phyloP scores from a whole-genome alignment of 2,888 invertebrate species.

The Lacanobia oleracea region DNA sequence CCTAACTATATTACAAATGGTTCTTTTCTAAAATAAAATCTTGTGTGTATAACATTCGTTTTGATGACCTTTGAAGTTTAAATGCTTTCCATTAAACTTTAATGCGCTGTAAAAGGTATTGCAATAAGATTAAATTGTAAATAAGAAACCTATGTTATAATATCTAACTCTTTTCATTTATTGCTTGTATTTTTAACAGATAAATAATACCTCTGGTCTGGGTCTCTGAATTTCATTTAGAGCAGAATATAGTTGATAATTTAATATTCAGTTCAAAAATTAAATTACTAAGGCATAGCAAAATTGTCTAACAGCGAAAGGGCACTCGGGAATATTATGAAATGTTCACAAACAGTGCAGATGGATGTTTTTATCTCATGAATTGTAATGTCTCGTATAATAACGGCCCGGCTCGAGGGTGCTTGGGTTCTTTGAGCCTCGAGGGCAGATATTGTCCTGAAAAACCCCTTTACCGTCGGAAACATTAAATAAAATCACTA shows the following conservation, averaged over 20 bases:
- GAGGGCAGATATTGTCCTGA: constrained; percentile 63
- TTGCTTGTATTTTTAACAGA: background rate
- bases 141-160: constrained; percentile 3
- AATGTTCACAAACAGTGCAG: constrained; percentile 51
- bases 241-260: too few relatives aligned
- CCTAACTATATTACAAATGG: too few relatives aligned
- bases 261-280: constrained; percentile 11
- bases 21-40: too few relatives aligned
- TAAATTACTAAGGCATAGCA: constrained; percentile 17
- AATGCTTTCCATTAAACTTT: background rate
- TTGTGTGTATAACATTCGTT: background rate
- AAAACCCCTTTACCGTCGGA: constrained; percentile 69
- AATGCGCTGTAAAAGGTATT: background rate
- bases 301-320: constrained; percentile 28
- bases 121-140: constrained; percentile 2
- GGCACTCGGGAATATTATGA: constrained; percentile 53
- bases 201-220: too few relatives aligned
- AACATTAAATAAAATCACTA: constrained; percentile 74
- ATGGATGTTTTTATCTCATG: constrained; percentile 71
- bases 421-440: constrained; percentile 54
- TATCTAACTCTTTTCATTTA: constrained; percentile 7
- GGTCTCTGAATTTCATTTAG: background rate
- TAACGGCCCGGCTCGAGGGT: constrained; percentile 53
- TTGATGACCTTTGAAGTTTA: background rate
- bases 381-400: constrained; percentile 74